Evolutionary conservation across 2,888 invertebrate species (phyloP).

Genomic region (Erebia ligea): DNA sequence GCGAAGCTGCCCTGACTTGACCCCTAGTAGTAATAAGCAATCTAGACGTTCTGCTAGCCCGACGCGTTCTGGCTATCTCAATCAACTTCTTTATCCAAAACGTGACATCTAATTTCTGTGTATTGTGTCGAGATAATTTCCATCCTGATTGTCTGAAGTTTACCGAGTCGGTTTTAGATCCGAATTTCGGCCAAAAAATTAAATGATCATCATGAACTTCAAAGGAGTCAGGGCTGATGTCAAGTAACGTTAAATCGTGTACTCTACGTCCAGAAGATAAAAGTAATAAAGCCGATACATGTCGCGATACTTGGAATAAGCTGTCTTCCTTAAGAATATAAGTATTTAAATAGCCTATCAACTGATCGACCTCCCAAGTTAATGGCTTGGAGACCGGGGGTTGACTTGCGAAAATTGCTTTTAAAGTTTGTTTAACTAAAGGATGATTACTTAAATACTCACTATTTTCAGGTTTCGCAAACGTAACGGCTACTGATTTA

Average conservation of each 20-base stretch:
- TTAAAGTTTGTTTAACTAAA: constrained; percentile 5
- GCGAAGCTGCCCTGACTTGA: not conserved
- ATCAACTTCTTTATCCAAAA: not conserved
- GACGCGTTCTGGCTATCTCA: not conserved
- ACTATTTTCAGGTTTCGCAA: not conserved
- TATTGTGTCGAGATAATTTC: not conserved
- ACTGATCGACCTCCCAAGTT: constrained; percentile 1
- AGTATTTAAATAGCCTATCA: not conserved
- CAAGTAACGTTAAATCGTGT: constrained; percentile 10
- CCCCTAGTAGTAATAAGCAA: constrained; percentile 6
- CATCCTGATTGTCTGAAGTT: constrained; percentile 8
- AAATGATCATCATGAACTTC: not conserved
- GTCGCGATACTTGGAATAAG: not conserved
- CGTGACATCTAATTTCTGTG: not conserved
- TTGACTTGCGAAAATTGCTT: not conserved
- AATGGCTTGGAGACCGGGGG: not conserved
- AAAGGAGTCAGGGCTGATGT: not conserved
- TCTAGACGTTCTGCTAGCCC: not conserved
- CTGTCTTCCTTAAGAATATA: not conserved
- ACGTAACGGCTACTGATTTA: not conserved
- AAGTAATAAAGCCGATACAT: constrained; percentile 2
- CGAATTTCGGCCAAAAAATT: constrained; percentile 4
- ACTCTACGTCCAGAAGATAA: not conserved
- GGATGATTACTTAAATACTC: not conserved
- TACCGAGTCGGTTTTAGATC: constrained; percentile 1